These are phyloP conservation scores for Dilophus febrilis DNA, from an alignment of 2,888 invertebrate species.

Conservation along the genomic window DNA sequence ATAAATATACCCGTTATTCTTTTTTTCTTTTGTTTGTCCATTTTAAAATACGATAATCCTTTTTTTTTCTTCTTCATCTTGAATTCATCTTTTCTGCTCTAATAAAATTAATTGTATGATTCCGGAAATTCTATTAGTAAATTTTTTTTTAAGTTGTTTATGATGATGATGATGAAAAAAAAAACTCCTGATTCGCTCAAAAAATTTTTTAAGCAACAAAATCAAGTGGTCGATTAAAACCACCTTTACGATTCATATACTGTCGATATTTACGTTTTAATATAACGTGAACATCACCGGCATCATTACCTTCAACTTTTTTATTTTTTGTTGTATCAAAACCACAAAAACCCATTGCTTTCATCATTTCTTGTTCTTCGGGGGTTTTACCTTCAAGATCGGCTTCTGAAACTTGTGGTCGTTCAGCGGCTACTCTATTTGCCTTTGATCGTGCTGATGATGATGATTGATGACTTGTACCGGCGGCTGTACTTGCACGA, in stretches of 20 bases:
- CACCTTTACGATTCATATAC: conserved; percentile 99
- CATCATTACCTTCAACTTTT: conserved; percentile 85
- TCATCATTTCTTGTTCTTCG: conserved; percentile 89
- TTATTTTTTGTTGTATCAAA: conserved; percentile 95
- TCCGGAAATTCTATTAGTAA: too few relatives aligned
- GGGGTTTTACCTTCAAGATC: conserved; percentile 81
- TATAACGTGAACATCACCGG: conserved; percentile 89
- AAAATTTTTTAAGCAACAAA: conserved; percentile 70
- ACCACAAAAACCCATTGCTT: conserved; percentile 90
- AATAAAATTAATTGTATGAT: too few relatives aligned
- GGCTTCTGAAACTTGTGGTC: conserved; percentile 56
- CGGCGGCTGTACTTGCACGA: neutral
- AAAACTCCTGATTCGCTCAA: conserved; percentile 1
- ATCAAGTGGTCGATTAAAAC: conserved; percentile 94
- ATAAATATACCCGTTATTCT: conserved; percentile 1
- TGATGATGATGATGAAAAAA: neutral
- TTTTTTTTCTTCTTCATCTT: too few relatives aligned
- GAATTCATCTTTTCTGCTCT: too few relatives aligned
- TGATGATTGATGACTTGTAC: neutral
- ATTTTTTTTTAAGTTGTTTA: too few relatives aligned
- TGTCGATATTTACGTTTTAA: conserved; percentile 93
- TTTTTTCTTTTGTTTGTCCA: too few relatives aligned
- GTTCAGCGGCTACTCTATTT: conserved; percentile 29
- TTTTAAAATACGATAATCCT: too few relatives aligned
- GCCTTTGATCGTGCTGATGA: neutral